Percentiles rank a stretch among this genome's conserved stretches.
Evolutionary conservation across 1,140 invertebrate genomes (phyloP).

Genomic region (Lasaia peninsularis): DNA sequence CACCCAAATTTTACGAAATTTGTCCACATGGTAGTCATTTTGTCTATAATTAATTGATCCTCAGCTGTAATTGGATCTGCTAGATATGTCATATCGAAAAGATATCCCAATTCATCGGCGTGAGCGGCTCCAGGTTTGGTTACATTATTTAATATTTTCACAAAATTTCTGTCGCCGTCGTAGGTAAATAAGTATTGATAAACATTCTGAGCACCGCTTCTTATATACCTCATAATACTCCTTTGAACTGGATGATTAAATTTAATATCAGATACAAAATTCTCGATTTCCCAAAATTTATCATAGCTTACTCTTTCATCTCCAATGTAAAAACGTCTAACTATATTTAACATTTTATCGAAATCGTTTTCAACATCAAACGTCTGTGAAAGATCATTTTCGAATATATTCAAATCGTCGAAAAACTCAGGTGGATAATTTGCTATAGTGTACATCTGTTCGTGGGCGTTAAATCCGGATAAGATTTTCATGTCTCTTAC

Average conservation of each 20-base stretch:
- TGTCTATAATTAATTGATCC: too few species aligned
- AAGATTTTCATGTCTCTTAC: neutral
- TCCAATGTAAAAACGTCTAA: conserved; percentile 16
- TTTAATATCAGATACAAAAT: conserved; percentile 18
- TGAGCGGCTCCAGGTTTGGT: conserved; percentile 17
- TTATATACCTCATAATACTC: conserved; percentile 17
- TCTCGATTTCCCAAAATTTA: neutral
- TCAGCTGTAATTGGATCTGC: too few species aligned
- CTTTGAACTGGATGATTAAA: conserved; percentile 21
- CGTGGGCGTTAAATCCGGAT: conserved; percentile 11
- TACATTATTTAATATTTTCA: too few species aligned
- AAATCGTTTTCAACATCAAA: neutral
- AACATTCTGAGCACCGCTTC: too few species aligned
- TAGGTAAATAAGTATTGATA: too few species aligned
- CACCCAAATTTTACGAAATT: too few species aligned
- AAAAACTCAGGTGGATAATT: neutral
- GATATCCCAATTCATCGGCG: conserved; percentile 25
- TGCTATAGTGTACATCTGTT: neutral
- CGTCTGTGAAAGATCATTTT: neutral
- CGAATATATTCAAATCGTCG: neutral
- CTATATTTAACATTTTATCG: neutral
- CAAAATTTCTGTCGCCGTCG: too few species aligned
- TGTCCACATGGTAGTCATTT: too few species aligned
- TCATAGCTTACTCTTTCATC: conserved; percentile 1
- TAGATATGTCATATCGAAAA: conserved; percentile 16